Percentiles rank a stretch among this genome's conserved stretches.
Conservation (phyloP, 2,113 vertebrate species). For the Amphiprion ocellaris region DNA sequence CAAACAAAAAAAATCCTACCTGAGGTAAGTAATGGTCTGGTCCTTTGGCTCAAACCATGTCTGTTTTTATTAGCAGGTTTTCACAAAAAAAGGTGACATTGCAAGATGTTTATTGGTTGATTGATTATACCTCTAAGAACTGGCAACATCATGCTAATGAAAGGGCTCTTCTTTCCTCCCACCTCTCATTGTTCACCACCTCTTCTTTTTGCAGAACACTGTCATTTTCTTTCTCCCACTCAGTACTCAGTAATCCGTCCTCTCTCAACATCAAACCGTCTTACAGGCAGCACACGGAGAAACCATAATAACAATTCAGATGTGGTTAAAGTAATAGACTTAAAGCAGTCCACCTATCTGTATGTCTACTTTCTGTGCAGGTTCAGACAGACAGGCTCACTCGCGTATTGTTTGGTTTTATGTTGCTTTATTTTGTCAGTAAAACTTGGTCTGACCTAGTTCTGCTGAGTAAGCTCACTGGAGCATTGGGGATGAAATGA, state of each 20-base stretch:
- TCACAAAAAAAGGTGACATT: conserved; percentile 29
- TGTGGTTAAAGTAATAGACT: conserved; percentile 3
- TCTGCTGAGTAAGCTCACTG: conserved; percentile 70
- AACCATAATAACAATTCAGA: conserved; percentile 35
- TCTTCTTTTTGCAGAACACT: conserved; percentile 22
- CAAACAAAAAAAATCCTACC: neutral
- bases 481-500: conserved; percentile 67
- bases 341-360: neutral
- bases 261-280: conserved; percentile 9
- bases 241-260: conserved; percentile 4
- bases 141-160: conserved; percentile 44
- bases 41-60: neutral
- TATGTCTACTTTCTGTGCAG: neutral
- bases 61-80: conserved; percentile 1
- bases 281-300: conserved; percentile 1
- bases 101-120: conserved; percentile 39
- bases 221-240: conserved; percentile 48
- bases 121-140: conserved; percentile 28
- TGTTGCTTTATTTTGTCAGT: conserved; percentile 64
- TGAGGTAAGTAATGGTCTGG: neutral
- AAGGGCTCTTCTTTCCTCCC: conserved; percentile 30
- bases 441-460: conserved; percentile 66
- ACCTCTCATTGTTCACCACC: conserved; percentile 7
- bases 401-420: conserved; percentile 52
- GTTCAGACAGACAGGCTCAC: neutral